Percentiles rank a stretch among this genome's conserved stretches.
phyloP scores from a whole-genome alignment of 2,888 invertebrate genomes.

The Tachina lurida region DNA sequence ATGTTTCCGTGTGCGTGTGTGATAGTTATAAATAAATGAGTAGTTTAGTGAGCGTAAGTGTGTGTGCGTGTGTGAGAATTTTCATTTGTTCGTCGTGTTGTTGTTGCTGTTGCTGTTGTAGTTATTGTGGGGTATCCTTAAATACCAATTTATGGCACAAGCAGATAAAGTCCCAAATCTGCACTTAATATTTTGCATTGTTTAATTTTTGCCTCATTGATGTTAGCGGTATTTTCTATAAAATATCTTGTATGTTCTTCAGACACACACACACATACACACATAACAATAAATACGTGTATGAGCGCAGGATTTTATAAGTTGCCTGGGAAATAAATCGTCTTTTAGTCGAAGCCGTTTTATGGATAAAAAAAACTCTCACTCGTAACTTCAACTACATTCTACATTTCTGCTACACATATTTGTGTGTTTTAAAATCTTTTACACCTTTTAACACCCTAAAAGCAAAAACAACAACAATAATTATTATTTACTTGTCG shows the following conservation, averaged over 20 bases:
- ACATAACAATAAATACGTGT: conserved; percentile 20
- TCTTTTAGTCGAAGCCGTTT: conserved; percentile 66
- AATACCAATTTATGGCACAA: conserved; percentile 82
- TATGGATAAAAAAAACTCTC: conserved; percentile 9
- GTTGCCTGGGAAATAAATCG: conserved; percentile 75
- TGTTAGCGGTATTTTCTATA: conserved; percentile 63
- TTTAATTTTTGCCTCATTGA: conserved; percentile 80
- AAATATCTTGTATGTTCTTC: conserved; percentile 15
- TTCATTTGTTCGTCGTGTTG: conserved; percentile 8
- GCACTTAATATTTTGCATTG: conserved; percentile 82
- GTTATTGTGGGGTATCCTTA: conserved; percentile 78
- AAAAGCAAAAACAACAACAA: conserved; percentile 63
- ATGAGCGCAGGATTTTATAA: conserved; percentile 9
- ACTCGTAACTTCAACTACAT: neutral
- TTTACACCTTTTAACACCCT: conserved; percentile 61
- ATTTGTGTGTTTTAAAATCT: conserved; percentile 67
- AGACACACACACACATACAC: neutral
- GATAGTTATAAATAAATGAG: conserved; percentile 69
- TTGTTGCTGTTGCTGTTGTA: conserved; percentile 49
- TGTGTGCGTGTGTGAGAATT: conserved; percentile 31
- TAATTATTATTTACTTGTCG: conserved; percentile 50
- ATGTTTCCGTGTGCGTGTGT: neutral
- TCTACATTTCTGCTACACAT: neutral
- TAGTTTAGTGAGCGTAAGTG: conserved; percentile 28
- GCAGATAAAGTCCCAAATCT: conserved; percentile 83